A percentile compares a stretch with the other conserved stretches of the same genome.
Conservation (phyloP, 1,140 invertebrate species). For the Megalonaias nervosa region DNA sequence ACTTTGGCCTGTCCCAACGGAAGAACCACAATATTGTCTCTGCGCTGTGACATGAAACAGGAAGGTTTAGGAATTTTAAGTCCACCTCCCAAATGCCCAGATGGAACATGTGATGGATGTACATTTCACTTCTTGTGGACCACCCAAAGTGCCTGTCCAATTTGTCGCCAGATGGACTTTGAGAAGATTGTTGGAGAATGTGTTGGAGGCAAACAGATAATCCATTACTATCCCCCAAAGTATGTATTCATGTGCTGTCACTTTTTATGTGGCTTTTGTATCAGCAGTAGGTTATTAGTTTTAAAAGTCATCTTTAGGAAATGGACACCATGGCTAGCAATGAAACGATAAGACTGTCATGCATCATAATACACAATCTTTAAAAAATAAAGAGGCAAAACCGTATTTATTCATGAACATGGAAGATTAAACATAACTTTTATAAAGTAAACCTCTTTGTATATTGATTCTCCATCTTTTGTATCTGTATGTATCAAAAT, state of each 20-base stretch:
- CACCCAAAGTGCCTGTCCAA: slow-evolving; percentile 74
- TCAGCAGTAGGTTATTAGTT: too few species aligned
- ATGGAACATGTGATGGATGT: slow-evolving; percentile 79
- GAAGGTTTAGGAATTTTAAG: slow-evolving; percentile 68
- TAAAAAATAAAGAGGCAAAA: too few species aligned
- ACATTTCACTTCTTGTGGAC: slow-evolving; percentile 77
- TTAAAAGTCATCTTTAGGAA: too few species aligned
- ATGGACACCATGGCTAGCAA: too few species aligned
- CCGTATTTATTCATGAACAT: too few species aligned
- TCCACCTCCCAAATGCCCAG: slow-evolving; percentile 75
- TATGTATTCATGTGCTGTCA: slow-evolving; percentile 61
- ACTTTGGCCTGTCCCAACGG: slow-evolving; percentile 75
- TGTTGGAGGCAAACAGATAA: slow-evolving; percentile 72
- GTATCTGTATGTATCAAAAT: too few species aligned
- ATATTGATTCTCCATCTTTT: background rate
- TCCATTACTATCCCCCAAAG: slow-evolving; percentile 75
- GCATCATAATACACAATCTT: too few species aligned
- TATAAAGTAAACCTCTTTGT: too few species aligned
- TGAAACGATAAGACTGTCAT: too few species aligned
- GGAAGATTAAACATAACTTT: too few species aligned
- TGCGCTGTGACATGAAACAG: slow-evolving; percentile 66
- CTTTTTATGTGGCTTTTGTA: background rate
- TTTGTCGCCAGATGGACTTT: slow-evolving; percentile 72
- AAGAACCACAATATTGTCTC: slow-evolving; percentile 74
- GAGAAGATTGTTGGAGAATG: slow-evolving; percentile 75